Base-by-base conservation (phyloP, 2,113 vertebrate species). In the Ceratotherium simum region DNA sequence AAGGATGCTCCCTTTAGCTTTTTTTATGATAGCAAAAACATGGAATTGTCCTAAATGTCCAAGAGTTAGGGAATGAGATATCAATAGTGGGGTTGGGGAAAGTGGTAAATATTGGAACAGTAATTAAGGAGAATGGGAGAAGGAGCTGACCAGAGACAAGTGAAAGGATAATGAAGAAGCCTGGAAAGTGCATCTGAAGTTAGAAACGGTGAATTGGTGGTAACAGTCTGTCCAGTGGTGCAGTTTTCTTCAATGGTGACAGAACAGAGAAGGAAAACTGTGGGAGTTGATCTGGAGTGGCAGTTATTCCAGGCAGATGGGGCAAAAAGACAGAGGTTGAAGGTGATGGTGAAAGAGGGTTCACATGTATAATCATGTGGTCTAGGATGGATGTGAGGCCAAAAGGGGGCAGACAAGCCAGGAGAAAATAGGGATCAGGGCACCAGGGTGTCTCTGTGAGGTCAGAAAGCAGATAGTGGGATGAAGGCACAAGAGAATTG, bases 31-130 rank as follows among this genome's bases (percentile, higher is more conserved):
- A 78, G 27, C n/a, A 72, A 78, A 94, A 91, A 23, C 87, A n/a
- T 4, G 23, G 27, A 89, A 94, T 39, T 79, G 18, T 79, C 72
- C 64, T 73, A 90, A 96, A 64, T 95, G n/a, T 95, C 27, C 86
- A 79, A n/a, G 67, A 96, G 23, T 79, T 17, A 91, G 18, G 39
- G 51, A 18, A 65, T 92, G 13, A 88, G 56, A 93, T 21, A 39
- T 97, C 42, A 56, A 2, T 6, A 70, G 29, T 20, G 17, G 11
- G 33, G 21, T 4, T 88, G 31, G n/a, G 48, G 29, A 88, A 95
- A 93, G 27, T 83, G 36, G 75, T 62, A 83, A 93, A 73, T 86
- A 51, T 60, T 36, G 56, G 16, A 48, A 70, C 69, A 58, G 39
- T 94, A 92, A 82, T 29, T 91, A 11, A 81, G n/a, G 48, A 93